Evolutionary conservation across 64 coral and sea anemone genomes (phyloP), one percentile per base, ranked within the genome.

Genomic region (Cladopsammia gracilis): DNA sequence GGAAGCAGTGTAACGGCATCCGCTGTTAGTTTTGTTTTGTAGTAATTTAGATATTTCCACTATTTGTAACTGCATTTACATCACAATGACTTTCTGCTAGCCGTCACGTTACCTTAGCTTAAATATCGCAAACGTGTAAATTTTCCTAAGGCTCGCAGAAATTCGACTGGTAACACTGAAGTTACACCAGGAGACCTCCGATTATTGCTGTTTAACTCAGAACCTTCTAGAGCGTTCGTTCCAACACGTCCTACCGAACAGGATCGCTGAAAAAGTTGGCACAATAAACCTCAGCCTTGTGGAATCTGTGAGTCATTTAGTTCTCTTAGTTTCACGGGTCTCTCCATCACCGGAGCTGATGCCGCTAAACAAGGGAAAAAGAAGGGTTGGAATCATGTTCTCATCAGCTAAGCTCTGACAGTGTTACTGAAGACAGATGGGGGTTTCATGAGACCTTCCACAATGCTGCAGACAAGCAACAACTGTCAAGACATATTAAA

Each of bases 401-500:
- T 5, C 51, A 4, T 53, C 20, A 23, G n/a, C 48, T 77, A 56
- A n/a, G 18, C 22, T 15, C 51, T 59, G 86, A 88, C 43, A 45
- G 25, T 73, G 58, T 58, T n/a, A 60, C 10, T 68, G 67, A 56
- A 13, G 18, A 45, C 4, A 73, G 56, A 18, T 75, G 67, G 52
- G 71, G 34, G 11, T 88, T 73, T 74, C 23, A 88, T 19, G 34
- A 59, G 14, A 46, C 25, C 60, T 89, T 89, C 25, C 57, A 89
- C n/a, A 58, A 76, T 48, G 6, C 16, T 64, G 86, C 71, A 44
- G 71, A 89, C 20, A 43, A 62, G 59, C 86, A 47, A 62, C 86
- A 89, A 7, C 18, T 89, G 25, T 64, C 57, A 19, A 72, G 86
- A 44, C 72, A 85, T 86, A 18, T 86, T 12, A 92, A 92, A 62